Base-by-base conservation (phyloP, 2,113 vertebrate genomes). In the Podarcis muralis region DNA sequence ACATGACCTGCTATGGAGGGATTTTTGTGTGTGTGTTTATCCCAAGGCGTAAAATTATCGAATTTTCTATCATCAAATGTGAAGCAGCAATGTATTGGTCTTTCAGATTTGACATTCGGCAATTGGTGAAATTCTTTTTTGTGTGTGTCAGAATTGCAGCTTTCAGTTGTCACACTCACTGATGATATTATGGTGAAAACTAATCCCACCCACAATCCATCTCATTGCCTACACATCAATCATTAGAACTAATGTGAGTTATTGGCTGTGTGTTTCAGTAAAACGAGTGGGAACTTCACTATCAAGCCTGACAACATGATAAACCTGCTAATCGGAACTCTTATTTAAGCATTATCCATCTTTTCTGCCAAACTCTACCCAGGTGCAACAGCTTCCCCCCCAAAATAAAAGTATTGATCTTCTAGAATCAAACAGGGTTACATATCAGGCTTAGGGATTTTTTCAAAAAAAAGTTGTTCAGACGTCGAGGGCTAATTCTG, bases 131-230 rank as follows among this genome's bases (percentile, higher is more conserved):
- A 40, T 11, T 77, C 74, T 69, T 88, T 82, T 32, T 13, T 84
- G 79, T 78, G 83, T 74, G 43, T 88, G 80, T 88, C 53, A 92
- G 83, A 86, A 89, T 88, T 15, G 43, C 35, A 81, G 2, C 87
- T 23, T 57, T 93, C 23, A 32, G 53, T 84, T 91, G 84, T 81
- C 91, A 93, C 2, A 80, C 7, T 40, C 35, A 40, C 9, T 20
- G 71, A 15, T 72, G 15, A 35, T 35, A 1, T 16, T 35, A 18
- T 71, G 69, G n/a, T 30, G n/a, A 3, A 30, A 27, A n/a, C 69
- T 16, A 68, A 12, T 12, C 68, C 68, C 68, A 12, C 27, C 30
- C 9, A 9, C 32, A 9, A 48, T 48, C 43, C 8, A 48, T 11
- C 43, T 35, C 32, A 74, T 35, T 74, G 71, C 32, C 15, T 16